Conservation (phyloP, 1,140 invertebrate species). For the Drosophila pseudoananassae region DNA sequence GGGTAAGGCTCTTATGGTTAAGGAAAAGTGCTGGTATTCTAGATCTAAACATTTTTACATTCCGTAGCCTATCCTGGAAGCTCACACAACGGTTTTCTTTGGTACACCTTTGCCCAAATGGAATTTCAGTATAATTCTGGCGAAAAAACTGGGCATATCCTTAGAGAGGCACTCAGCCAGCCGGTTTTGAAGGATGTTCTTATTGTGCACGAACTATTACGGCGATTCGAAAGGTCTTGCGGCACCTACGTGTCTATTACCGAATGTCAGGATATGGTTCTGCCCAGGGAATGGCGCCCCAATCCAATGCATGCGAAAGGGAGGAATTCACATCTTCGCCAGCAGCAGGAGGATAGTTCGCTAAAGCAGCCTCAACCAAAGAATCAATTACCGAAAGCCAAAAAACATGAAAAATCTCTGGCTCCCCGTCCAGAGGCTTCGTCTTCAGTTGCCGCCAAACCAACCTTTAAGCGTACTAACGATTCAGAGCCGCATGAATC, state of each 20-base stretch:
- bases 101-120: constrained; percentile 57
- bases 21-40: not conserved
- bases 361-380: not conserved
- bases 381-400: not conserved
- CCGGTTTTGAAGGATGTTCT: constrained; percentile 28
- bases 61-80: constrained; percentile 60
- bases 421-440: not conserved
- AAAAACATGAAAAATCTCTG: not conserved
- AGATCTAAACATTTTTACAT: not conserved
- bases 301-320: not conserved
- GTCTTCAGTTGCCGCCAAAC: not conserved
- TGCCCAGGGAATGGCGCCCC: constrained; percentile 4
- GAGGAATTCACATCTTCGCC: not conserved
- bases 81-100: constrained; percentile 32
- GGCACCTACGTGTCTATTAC: constrained; percentile 52
- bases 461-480: not conserved
- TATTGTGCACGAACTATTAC: constrained; percentile 34
- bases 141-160: constrained; percentile 1
- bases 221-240: constrained; percentile 55
- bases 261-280: constrained; percentile 29
- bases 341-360: not conserved
- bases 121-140: constrained; percentile 45
- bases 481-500: not conserved
- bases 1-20: constrained; percentile 35
- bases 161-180: constrained; percentile 32